Conservation (phyloP, 1,140 invertebrate species). For the Pseudomyrmex concolor region DNA sequence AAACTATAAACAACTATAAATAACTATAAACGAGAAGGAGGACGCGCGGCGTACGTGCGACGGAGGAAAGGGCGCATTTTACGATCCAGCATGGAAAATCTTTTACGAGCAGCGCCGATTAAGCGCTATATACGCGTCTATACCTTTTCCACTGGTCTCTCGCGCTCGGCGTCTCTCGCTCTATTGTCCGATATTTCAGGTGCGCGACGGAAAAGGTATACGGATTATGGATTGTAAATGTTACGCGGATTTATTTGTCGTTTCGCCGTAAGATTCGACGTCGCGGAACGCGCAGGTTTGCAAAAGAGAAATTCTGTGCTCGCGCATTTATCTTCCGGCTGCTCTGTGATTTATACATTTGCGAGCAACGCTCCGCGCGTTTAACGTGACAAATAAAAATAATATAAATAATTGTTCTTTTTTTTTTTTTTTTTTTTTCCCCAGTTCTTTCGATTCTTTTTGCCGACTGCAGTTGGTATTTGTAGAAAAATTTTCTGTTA, state of each 20-base stretch:
- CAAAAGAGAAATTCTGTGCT: not conserved
- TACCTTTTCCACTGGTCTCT: conserved; percentile 1
- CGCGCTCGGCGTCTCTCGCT: not conserved
- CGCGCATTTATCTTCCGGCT: conserved; percentile 7
- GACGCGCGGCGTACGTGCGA: conserved; percentile 8
- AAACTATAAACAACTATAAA: conserved; percentile 55
- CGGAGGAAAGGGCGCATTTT: not conserved
- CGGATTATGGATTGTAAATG: conserved; percentile 41
- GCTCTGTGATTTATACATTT: too few relatives aligned
- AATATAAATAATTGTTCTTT: conserved; percentile 5
- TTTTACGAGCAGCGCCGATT: conserved; percentile 28
- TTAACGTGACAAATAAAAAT: not conserved
- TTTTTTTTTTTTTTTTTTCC: not conserved
- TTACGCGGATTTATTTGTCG: conserved; percentile 48
- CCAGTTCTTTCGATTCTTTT: not conserved
- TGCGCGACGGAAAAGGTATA: conserved; percentile 25
- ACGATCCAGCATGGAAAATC: conserved; percentile 48
- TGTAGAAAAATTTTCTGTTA: too few relatives aligned
- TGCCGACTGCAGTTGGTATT: too few relatives aligned
- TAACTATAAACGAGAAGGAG: conserved; percentile 24
- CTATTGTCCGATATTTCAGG: conserved; percentile 54
- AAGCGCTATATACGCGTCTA: not conserved
- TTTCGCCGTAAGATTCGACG: conserved; percentile 26
- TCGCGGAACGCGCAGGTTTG: not conserved
- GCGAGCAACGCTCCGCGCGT: not conserved